phyloP scores from a whole-genome alignment of 2,888 invertebrate genomes.

The Xestobium rufovillosum region DNA sequence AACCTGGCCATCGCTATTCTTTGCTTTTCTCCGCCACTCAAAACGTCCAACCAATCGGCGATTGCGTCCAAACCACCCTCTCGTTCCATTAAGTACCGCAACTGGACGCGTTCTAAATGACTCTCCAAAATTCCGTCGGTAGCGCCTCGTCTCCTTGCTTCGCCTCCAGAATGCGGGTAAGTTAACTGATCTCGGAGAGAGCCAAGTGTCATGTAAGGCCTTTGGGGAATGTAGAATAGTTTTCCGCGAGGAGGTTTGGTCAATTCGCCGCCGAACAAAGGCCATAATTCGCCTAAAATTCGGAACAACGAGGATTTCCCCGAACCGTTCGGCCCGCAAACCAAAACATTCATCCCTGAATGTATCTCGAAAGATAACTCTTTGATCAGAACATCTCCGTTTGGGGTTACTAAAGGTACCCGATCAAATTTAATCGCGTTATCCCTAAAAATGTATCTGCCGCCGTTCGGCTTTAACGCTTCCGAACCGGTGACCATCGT shows the following conservation, averaged over 20 bases:
- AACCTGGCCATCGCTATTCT: constrained; percentile 96
- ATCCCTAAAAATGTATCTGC: constrained; percentile 74
- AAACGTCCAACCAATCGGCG: constrained; percentile 97
- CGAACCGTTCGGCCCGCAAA: constrained; percentile 97
- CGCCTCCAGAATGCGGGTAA: constrained; percentile 86
- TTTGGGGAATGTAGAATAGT: constrained; percentile 93
- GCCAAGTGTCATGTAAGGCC: constrained; percentile 97
- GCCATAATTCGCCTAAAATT: constrained; percentile 96
- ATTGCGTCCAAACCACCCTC: constrained; percentile 87
- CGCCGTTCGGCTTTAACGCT: constrained; percentile 58
- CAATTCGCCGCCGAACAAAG: constrained; percentile 85
- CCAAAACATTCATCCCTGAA: constrained; percentile 94
- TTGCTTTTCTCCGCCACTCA: constrained; percentile 98
- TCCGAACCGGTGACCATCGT: constrained; percentile 55
- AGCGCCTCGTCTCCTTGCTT: constrained; percentile 71
- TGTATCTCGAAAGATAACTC: constrained; percentile 79
- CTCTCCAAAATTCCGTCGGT: constrained; percentile 70
- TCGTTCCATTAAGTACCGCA: constrained; percentile 73
- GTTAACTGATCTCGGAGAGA: constrained; percentile 84
- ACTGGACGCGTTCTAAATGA: constrained; percentile 75
- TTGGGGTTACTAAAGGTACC: constrained; percentile 95
- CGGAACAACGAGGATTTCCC: constrained; percentile 97
- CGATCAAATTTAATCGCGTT: constrained; percentile 85
- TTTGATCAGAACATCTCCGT: constrained; percentile 88
- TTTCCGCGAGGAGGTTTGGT: constrained; percentile 94